These are phyloP conservation scores for Drosophila anomalipes DNA, from an alignment of 2,888 invertebrate species.

Conservation along the genomic window DNA sequence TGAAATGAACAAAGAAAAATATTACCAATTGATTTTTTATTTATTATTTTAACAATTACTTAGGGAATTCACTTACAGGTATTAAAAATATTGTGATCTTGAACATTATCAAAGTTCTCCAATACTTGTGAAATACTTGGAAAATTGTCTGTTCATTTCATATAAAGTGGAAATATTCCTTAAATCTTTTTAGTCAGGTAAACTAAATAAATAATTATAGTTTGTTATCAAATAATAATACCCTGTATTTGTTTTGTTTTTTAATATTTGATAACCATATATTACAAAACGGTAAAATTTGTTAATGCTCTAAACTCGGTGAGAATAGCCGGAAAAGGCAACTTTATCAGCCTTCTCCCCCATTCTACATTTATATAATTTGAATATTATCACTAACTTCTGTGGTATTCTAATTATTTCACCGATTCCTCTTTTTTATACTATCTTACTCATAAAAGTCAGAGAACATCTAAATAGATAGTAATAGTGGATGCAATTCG, in stretches of 20 bases:
- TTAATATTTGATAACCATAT: background rate
- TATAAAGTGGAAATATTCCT: background rate
- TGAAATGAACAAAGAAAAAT: conserved; percentile 9
- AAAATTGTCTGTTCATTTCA: background rate
- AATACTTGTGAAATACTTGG: background rate
- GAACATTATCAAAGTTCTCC: background rate
- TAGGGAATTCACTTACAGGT: background rate
- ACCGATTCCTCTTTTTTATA: background rate
- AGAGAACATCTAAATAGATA: background rate
- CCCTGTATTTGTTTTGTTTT: background rate
- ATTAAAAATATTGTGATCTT: background rate
- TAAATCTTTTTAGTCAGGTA: background rate
- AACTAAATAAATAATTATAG: background rate
- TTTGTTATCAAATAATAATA: background rate
- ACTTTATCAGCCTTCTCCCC: background rate
- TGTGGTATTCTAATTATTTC: background rate
- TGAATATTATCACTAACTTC: background rate
- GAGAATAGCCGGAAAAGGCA: background rate
- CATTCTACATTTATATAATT: background rate
- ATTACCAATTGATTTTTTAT: background rate
- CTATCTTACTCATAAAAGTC: background rate
- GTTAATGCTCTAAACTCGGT: background rate
- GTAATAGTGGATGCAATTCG: no score
- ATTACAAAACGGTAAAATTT: background rate
- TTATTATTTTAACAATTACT: background rate